Evolutionary conservation across 2,797 vertebrate species (phyloP), one percentile per base, ranked within the genome.

Genomic region (Onychomys arenicola): DNA sequence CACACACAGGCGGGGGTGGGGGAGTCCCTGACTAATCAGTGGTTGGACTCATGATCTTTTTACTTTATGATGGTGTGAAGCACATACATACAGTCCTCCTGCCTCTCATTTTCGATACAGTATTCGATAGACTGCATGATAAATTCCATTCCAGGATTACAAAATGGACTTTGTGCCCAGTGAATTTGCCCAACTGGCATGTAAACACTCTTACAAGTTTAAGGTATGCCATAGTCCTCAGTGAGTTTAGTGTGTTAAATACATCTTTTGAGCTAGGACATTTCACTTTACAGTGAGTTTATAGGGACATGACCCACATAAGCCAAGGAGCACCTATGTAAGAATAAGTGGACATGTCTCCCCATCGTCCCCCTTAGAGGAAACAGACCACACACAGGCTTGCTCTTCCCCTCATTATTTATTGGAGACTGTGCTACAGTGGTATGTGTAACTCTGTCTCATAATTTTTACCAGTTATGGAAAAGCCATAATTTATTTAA

Each of bases 361-460:
- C 49, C 29, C 1, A 6, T 3, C 0, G 23, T 52, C 29, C 23
- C 14, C 34, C 3, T 55, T 40, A 67, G 34, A 43, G 3, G 34
- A 82, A 57, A n/a, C 32, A 0, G 13, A 59, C 52, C 61, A 16
- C 29, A 55, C 57, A 21, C 46, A 25, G 25, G 37, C 83, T 82
- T 37, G 49, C 40, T 61, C 57, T 43, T 55, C 46, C n/a, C 21
- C 5, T 63, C 46, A 25, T 23, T 65, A 81, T 91, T 94, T 94
- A 93, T 67, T 83, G 63, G 71, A 82, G 71, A 27, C 78, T 75
- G 23, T 71, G 61, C 52, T 63, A 12, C 71, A 90, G 59, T 17
- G 32, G 25, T 29, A 29, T 73, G 34, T 77, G n/a, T 91, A 95
- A 73, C 85, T 87, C 95, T 90, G 84, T 89, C 83, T 91, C 96